Conservation (phyloP, 2,888 invertebrate species). For the Melipona bicolor region DNA sequence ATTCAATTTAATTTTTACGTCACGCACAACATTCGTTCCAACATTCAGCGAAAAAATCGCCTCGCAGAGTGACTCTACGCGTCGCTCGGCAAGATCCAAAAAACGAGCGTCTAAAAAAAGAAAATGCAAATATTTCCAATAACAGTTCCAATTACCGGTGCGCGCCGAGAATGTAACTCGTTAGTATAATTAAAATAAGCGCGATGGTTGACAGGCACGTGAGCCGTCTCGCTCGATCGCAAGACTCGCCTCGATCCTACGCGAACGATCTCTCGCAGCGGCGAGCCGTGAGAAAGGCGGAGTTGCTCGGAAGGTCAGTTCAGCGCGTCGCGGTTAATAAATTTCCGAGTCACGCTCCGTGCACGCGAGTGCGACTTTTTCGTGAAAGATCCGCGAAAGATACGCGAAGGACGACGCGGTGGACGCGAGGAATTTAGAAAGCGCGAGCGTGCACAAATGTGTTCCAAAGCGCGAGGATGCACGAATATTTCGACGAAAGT, state of each 20-base stretch:
- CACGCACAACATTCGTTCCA: neutral
- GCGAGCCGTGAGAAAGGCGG: constrained; percentile 38
- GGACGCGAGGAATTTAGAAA: constrained; percentile 31
- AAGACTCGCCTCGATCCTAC: no score
- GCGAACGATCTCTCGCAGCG: constrained; percentile 16
- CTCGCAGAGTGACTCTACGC: no score
- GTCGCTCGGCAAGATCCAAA: no score
- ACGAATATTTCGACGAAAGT: constrained; percentile 34
- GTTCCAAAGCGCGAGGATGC: neutral
- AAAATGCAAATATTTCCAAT: no score
- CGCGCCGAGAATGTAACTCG: constrained; percentile 16
- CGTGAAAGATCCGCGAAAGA: neutral
- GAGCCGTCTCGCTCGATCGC: constrained; percentile 29
- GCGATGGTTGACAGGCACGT: neutral
- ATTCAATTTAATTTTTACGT: neutral
- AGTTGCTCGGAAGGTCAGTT: constrained; percentile 23
- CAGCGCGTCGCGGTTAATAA: constrained; percentile 20
- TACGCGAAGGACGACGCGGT: neutral
- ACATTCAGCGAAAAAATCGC: neutral
- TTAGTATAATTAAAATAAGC: constrained; percentile 43
- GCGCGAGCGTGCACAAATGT: neutral
- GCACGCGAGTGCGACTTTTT: neutral
- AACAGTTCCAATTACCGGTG: no score
- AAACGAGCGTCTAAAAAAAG: no score
- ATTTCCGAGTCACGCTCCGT: constrained; percentile 24